Evolutionary conservation across 2,797 vertebrate species (phyloP).

Genomic region (Petrocephalus sullivani): DNA sequence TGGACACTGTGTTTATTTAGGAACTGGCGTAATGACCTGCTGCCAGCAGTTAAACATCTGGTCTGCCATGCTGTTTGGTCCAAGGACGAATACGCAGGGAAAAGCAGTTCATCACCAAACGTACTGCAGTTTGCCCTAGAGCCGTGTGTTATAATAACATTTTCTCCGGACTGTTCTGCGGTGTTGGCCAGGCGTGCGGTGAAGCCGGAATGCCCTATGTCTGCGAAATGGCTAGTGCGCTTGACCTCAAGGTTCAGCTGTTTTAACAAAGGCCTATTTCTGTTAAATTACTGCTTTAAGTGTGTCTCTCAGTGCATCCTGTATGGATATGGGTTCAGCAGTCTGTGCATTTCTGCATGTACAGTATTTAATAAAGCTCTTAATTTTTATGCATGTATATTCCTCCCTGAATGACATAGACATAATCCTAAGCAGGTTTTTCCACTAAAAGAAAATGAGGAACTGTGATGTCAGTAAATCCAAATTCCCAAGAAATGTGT

Average conservation of each 20-base stretch:
- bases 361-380: neutral
- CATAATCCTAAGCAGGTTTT: neutral
- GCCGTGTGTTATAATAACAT: constrained; percentile 1
- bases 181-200: neutral
- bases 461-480: neutral
- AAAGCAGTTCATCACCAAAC: constrained; percentile 12
- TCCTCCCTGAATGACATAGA: neutral
- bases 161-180: neutral
- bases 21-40: neutral
- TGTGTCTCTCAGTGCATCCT: neutral
- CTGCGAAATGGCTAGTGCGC: neutral
- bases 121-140: constrained; percentile 13
- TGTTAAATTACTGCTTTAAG: neutral
- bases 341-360: neutral
- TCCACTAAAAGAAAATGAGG: neutral
- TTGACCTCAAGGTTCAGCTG: constrained; percentile 10
- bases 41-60: neutral
- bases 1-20: neutral
- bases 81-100: neutral
- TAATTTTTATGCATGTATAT: neutral
- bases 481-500: constrained; percentile 1
- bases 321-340: neutral
- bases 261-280: neutral
- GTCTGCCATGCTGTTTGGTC: neutral
- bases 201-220: neutral